Conservation (phyloP, 2,888 invertebrate genomes). For the Ectemnius lituratus region DNA sequence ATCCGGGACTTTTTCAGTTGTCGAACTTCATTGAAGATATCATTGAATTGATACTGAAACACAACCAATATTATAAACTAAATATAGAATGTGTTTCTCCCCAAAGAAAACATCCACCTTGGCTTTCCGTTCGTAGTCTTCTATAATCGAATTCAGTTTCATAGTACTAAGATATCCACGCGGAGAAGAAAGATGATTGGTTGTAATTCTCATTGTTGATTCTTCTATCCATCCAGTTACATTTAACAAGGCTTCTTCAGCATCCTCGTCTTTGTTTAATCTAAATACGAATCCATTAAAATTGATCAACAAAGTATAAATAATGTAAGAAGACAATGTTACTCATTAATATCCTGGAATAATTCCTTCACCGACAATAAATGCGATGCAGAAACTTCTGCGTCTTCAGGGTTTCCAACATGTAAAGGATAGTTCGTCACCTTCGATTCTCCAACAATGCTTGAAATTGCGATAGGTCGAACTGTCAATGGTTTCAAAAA, state of each 20-base stretch:
- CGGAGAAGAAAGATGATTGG: neutral
- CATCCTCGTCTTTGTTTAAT: neutral
- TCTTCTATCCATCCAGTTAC: neutral
- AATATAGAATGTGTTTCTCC: no score
- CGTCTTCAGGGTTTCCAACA: conserved; percentile 71
- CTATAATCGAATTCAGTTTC: neutral
- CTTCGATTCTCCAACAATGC: conserved; percentile 75
- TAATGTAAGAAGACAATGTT: neutral
- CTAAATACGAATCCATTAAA: neutral
- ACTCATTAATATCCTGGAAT: neutral
- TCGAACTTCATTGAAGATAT: conserved; percentile 84
- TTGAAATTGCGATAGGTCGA: conserved; percentile 74
- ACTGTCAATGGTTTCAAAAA: conserved; percentile 82
- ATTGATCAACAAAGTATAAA: neutral
- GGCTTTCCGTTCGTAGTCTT: neutral
- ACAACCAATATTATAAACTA: neutral
- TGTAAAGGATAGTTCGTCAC: conserved; percentile 82
- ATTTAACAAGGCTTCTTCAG: neutral
- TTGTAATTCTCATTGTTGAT: neutral
- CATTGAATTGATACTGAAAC: conserved; percentile 81
- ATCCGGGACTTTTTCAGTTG: conserved; percentile 83
- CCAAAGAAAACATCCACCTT: neutral
- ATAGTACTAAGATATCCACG: neutral
- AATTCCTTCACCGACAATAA: conserved; percentile 18
- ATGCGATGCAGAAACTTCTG: conserved; percentile 13